Base-by-base conservation (phyloP, 1,140 invertebrate genomes). In the Condylostylus longicornis region DNA sequence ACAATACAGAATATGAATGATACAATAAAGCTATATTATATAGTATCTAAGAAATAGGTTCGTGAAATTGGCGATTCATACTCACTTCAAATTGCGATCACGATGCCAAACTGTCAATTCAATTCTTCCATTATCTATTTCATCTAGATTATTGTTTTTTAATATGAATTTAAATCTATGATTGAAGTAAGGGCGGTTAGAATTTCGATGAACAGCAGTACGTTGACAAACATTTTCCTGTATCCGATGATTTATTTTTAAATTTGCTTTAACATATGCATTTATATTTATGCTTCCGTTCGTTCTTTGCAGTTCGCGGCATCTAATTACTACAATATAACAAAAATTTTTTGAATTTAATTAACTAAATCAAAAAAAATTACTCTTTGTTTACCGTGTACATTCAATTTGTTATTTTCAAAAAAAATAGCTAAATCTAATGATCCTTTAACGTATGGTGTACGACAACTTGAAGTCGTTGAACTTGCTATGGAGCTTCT, bases 31-130 rank as follows among this genome's bases (percentile, higher is more conserved):
- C n/a, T n/a, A n/a, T n/a, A n/a, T n/a, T n/a, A n/a, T n/a, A n/a
- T n/a, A n/a, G n/a, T n/a, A n/a, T n/a, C n/a, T n/a, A n/a, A n/a
- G n/a, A n/a, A n/a, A n/a, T n/a, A n/a, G n/a, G n/a, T 7, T 33
- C 7, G 5, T 5, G n/a, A n/a, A n/a, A n/a, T n/a, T n/a, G n/a
- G n/a, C n/a, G n/a, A n/a, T 36, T 38, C 53, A 45, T 57, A 60
- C 57, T 61, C 60, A 68, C 66, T 65, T 68, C 44, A 58, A 53
- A 44, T 53, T 59, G 25, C 66, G 53, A 49, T 68, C 64, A 42
- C 66, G 51, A 53, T 68, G 66, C 66, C 66, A 68, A 20, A 67
- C 65, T 33, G 66, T 64, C 38, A 68, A 42, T 42, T 64, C 58
- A 17, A 68, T 45, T 27, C 54, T 48, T 37, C 56, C 53, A n/a